Evolutionary conservation across 2,888 invertebrate genomes (phyloP).

Genomic region (Leptogaster cylindrica): DNA sequence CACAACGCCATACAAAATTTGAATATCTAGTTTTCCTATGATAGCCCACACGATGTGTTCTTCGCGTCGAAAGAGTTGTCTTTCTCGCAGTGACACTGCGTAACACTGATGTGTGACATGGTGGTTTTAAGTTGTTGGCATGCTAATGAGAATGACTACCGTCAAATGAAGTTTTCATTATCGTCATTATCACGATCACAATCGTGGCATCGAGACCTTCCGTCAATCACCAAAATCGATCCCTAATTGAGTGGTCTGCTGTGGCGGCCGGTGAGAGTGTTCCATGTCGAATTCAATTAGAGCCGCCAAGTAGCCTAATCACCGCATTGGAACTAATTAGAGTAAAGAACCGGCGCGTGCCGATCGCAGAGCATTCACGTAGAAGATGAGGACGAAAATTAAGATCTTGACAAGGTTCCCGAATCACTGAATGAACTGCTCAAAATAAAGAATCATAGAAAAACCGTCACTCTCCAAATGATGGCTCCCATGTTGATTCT

Average conservation of each 20-base stretch:
- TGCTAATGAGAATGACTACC: slow-evolving; percentile 20
- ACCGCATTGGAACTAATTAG: background rate
- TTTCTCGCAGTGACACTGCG: background rate
- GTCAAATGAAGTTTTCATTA: background rate
- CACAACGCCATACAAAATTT: too few relatives aligned
- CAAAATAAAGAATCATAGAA: slow-evolving; percentile 18
- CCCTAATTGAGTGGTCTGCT: too few relatives aligned
- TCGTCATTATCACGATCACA: background rate
- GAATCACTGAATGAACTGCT: slow-evolving; percentile 31
- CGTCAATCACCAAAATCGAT: background rate
- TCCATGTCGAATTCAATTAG: too few relatives aligned
- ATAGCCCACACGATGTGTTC: too few relatives aligned
- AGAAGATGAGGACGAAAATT: slow-evolving; percentile 32
- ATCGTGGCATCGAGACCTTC: too few relatives aligned
- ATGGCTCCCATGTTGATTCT: slow-evolving; percentile 5
- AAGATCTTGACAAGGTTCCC: slow-evolving; percentile 34
- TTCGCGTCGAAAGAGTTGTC: too few relatives aligned
- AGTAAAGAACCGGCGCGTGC: slow-evolving; percentile 5
- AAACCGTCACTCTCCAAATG: background rate
- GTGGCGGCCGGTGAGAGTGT: too few relatives aligned
- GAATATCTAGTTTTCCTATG: too few relatives aligned
- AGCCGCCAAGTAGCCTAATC: background rate
- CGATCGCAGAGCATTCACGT: slow-evolving; percentile 14
- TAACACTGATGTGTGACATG: background rate
- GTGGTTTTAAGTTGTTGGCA: slow-evolving; percentile 7